These are phyloP conservation scores for Bubo bubo DNA, from an alignment of 2,113 vertebrate species.

Conservation along the genomic window DNA sequence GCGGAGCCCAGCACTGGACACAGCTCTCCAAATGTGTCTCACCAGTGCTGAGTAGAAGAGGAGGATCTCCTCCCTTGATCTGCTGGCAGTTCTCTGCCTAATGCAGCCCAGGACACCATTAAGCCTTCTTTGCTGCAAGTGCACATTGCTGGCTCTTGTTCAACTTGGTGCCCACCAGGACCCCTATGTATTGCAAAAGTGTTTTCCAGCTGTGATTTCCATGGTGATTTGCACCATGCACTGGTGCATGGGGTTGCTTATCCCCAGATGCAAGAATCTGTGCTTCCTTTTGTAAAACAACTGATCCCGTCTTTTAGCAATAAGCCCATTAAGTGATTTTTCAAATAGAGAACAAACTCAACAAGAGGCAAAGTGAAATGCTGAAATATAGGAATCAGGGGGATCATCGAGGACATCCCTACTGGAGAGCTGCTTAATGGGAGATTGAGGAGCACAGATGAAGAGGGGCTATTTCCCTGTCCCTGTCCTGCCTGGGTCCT, in stretches of 20 bases:
- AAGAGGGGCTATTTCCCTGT: neutral
- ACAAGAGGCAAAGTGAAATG: neutral
- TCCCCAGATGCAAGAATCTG: neutral
- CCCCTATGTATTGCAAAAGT: neutral
- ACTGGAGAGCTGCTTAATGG: neutral
- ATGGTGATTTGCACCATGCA: neutral
- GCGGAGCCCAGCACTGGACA: neutral
- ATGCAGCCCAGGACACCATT: neutral
- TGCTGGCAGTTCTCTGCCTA: neutral
- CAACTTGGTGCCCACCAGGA: neutral
- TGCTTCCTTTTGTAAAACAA: neutral
- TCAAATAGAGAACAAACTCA: neutral
- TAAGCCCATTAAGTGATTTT: neutral
- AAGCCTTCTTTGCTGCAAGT: neutral
- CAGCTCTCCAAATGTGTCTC: neutral
- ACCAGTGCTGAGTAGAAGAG: neutral
- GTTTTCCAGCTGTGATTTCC: neutral
- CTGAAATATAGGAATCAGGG: neutral
- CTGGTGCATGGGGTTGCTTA: neutral
- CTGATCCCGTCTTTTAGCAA: neutral
- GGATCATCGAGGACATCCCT: rapidly evolving
- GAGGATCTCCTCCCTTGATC: neutral
- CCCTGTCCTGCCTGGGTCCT: neutral
- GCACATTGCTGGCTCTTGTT: rapidly evolving
- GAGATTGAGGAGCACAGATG: neutral